Conservation (phyloP, 2,113 vertebrate species). For the Apus apus region DNA sequence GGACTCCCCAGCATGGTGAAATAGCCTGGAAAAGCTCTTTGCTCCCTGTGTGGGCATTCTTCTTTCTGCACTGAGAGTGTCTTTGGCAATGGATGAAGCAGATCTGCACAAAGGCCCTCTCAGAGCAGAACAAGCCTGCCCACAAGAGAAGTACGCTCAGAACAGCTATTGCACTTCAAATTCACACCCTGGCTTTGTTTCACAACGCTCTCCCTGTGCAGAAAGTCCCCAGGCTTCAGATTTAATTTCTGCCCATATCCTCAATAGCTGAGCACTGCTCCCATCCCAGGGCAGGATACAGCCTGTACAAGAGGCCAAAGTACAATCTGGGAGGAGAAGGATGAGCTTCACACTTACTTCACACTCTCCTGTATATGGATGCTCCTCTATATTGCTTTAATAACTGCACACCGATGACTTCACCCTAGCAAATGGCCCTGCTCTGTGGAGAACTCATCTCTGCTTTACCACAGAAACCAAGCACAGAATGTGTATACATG, state of each 20-base stretch:
- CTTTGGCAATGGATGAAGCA: constrained; percentile 63
- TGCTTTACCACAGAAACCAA: background rate
- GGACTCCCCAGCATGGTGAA: constrained; percentile 54
- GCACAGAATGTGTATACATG: background rate
- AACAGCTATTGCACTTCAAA: constrained; percentile 59
- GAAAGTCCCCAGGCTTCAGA: constrained; percentile 8
- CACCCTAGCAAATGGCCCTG: background rate
- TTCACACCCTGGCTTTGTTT: constrained; percentile 61
- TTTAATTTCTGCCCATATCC: background rate
- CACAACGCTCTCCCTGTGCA: background rate
- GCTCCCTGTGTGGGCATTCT: constrained; percentile 66
- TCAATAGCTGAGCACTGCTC: background rate
- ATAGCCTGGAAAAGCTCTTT: constrained; percentile 40
- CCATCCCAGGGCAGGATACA: background rate
- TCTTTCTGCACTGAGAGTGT: constrained; percentile 42
- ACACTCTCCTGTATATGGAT: background rate
- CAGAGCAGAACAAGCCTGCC: constrained; percentile 43
- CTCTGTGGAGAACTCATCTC: background rate
- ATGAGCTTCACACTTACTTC: background rate
- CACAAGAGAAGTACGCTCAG: constrained; percentile 18
- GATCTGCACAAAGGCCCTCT: constrained; percentile 60
- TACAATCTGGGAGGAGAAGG: background rate
- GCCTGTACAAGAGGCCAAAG: background rate
- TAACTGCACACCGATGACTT: background rate
- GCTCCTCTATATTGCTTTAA: background rate